Base-by-base conservation (phyloP, 2,888 invertebrate species). In the Drosophila atripex region DNA sequence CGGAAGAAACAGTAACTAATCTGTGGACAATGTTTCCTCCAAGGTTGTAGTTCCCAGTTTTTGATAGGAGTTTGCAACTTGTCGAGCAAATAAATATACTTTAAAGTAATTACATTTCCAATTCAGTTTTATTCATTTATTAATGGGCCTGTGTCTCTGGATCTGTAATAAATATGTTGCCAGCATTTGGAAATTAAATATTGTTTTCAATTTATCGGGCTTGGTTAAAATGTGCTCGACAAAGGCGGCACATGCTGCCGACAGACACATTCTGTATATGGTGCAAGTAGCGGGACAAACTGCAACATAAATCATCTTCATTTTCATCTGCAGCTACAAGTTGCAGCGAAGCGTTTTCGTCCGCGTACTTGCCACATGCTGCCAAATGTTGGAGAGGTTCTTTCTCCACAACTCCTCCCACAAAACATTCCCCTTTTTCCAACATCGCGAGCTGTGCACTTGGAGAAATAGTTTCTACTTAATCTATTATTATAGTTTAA, bases 281-380 rank as follows among this genome's bases (percentile, higher is more conserved):
- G 51, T 43, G 32, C 30, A 43, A 41, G 51, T 38, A 38, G 38
- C 39, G 41, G 55, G 56, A 69, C 68, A 69, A 54, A 68, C 70
- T 80, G 85, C 78, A 71, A 63, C 83, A 80, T 80, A 80, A 80
- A 80, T 80, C 80, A 80, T 80, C 82, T 87, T 85, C 82, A 85
- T 75, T 66, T 78, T 71, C 82, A 71, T 66, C 56, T 65, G 71
- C 69, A 71, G 87, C 61, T 78, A 73, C 78, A 85, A 85, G 80
- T 87, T 80, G 88, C 80, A 80, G 53, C 76, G 76, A 59, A 68
- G 79, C 88, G 79, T 78, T 58, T 14, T 32, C 75, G 80, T 73
- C 69, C 83, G 79, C 83, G 76, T 85, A 86, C 88, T 82, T 82
- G 86, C 88, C 80, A 88, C 88, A 88, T 88, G 88, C 82, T 83